Conservation (phyloP, 2,113 vertebrate species). For the Oreocharis arfaki region DNA sequence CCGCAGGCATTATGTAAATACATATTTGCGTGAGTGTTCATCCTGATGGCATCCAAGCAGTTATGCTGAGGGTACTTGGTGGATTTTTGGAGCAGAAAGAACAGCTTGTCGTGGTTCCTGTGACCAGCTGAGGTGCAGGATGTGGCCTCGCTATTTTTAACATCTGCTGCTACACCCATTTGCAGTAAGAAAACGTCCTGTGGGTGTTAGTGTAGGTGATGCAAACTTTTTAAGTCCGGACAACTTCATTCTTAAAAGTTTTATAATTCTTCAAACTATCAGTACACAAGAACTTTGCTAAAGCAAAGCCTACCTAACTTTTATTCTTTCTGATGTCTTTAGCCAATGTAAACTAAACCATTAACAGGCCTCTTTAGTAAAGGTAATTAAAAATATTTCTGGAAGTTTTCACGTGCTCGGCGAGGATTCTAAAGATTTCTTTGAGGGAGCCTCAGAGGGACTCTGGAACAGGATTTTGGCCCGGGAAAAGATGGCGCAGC, state of each 20-base stretch:
- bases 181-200: slow-evolving; percentile 10
- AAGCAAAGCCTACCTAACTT: background rate
- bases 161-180: background rate
- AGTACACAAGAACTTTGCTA: background rate
- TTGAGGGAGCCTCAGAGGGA: background rate
- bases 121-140: background rate
- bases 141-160: slow-evolving; percentile 17
- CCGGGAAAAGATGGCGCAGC: background rate
- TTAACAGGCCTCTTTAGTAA: background rate
- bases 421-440: background rate
- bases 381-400: background rate
- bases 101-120: background rate
- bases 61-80: background rate
- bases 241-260: background rate
- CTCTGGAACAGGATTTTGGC: background rate
- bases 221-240: background rate
- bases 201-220: background rate
- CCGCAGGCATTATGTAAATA: background rate
- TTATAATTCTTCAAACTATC: background rate
- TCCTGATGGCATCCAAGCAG: background rate
- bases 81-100: slow-evolving; percentile 6
- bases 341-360: background rate
- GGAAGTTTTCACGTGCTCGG: background rate
- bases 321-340: background rate
- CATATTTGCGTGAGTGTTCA: background rate